Percentiles rank a stretch among this genome's conserved stretches.
phyloP scores from a whole-genome alignment of 2,113 vertebrate species.

The Xenopus borealis region DNA sequence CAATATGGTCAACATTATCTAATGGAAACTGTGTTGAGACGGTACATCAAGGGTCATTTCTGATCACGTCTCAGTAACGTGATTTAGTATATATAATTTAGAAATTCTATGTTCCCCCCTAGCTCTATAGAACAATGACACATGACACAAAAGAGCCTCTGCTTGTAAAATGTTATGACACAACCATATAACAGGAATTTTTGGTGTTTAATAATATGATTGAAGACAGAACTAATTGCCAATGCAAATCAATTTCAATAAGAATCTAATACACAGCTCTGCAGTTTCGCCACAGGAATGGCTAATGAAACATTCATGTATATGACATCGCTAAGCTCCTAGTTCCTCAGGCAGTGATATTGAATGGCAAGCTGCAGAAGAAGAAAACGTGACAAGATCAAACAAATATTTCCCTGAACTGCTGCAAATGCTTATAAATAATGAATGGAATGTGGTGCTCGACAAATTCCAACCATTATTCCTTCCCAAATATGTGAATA shows the following conservation, averaged over 20 bases:
- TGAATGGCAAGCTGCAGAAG: conserved; percentile 8
- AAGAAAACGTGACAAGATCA: conserved; percentile 26
- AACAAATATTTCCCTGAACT: conserved; percentile 37
- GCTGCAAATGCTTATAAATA: conserved; percentile 5
- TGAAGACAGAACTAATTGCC: conserved; percentile 26
- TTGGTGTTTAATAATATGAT: conserved; percentile 27
- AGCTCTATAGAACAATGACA: neutral
- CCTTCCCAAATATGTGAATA: neutral
- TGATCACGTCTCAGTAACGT: too few relatives aligned
- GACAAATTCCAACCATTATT: neutral
- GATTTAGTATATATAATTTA: too few relatives aligned
- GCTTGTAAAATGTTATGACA: neutral
- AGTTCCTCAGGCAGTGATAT: conserved; percentile 34
- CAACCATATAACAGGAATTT: neutral
- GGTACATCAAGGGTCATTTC: too few relatives aligned
- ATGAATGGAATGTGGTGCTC: neutral
- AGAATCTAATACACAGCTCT: conserved; percentile 20
- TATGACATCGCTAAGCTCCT: conserved; percentile 13
- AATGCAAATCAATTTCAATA: conserved; percentile 37
- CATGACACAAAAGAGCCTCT: neutral
- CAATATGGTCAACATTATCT: too few relatives aligned
- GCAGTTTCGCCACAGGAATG: conserved; percentile 35
- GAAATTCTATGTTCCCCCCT: too few relatives aligned
- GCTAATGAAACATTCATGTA: conserved; percentile 41
- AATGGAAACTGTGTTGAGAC: too few relatives aligned